These are phyloP conservation scores for Mylabris phalerata DNA, from an alignment of 1,140 invertebrate genomes.

Conservation along the genomic window DNA sequence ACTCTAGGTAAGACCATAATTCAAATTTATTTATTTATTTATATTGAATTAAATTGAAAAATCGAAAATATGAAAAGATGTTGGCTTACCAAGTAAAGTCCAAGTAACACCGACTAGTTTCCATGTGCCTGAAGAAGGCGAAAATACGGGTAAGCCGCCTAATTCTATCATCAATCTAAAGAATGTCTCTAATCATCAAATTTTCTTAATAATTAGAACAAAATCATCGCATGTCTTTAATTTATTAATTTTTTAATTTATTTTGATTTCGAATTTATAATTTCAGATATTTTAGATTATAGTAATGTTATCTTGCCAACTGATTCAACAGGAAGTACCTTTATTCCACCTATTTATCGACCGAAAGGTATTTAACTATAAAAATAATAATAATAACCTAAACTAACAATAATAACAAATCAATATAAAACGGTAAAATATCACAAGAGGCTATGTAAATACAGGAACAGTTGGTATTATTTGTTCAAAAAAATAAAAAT, in stretches of 20 bases:
- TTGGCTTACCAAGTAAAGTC: constrained; percentile 49
- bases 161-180: not conserved
- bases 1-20: constrained; percentile 70
- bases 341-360: constrained; percentile 62
- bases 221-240: not conserved
- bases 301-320: constrained; percentile 71
- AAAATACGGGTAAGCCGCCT: constrained; percentile 50
- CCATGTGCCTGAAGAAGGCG: constrained; percentile 48
- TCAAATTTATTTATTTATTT: too few relatives aligned
- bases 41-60: too few relatives aligned
- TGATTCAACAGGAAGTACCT: constrained; percentile 64
- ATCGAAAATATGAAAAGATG: constrained; percentile 41
- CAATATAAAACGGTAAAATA: too few relatives aligned
- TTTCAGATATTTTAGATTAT: constrained; percentile 73
- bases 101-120: constrained; percentile 43
- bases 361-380: constrained; percentile 56
- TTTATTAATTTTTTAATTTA: constrained; percentile 24
- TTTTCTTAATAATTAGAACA: not conserved
- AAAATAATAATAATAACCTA: too few relatives aligned
- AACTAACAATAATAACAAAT: too few relatives aligned
- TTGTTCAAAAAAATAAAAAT: too few relatives aligned
- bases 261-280: constrained; percentile 41
- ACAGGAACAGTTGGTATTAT: too few relatives aligned
- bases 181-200: not conserved
- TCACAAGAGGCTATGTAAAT: too few relatives aligned